Conservation (phyloP, 2,888 invertebrate genomes). For the Cetonia aurata region DNA sequence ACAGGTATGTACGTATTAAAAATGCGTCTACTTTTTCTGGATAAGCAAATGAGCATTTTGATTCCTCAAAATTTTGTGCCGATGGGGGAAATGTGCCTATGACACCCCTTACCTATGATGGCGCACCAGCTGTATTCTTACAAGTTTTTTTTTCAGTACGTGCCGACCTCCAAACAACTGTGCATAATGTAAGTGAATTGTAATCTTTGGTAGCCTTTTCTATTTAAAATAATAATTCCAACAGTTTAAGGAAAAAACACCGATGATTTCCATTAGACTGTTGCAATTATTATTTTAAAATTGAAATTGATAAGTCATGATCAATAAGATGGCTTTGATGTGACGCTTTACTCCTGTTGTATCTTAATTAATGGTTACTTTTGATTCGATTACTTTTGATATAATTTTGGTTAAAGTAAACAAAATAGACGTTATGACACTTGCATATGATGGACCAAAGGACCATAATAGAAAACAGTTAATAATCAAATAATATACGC, state of each 20-base stretch:
- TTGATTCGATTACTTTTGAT: slow-evolving; percentile 6
- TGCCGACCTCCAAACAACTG: slow-evolving; percentile 10
- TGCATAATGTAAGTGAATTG: background rate
- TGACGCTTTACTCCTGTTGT: background rate
- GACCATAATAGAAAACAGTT: background rate
- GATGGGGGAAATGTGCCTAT: no score
- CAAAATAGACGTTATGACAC: slow-evolving; percentile 2
- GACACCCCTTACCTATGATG: no score
- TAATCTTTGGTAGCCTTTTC: no score
- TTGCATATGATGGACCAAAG: slow-evolving; percentile 1
- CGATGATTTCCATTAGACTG: no score
- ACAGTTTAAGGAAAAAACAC: no score
- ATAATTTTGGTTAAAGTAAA: slow-evolving; percentile 13
- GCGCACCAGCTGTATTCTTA: no score
- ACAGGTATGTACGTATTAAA: no score
- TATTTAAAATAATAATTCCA: no score
- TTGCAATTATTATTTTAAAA: background rate
- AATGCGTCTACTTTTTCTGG: no score
- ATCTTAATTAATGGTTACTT: slow-evolving; percentile 3
- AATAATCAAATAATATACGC: slow-evolving; percentile 8
- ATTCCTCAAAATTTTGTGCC: no score
- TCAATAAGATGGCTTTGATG: slow-evolving; percentile 9
- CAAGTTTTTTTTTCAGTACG: no score
- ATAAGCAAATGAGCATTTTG: no score
- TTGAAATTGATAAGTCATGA: background rate